Base-by-base conservation (phyloP, 2,797 vertebrate species). In the Diglossa cyanea region DNA sequence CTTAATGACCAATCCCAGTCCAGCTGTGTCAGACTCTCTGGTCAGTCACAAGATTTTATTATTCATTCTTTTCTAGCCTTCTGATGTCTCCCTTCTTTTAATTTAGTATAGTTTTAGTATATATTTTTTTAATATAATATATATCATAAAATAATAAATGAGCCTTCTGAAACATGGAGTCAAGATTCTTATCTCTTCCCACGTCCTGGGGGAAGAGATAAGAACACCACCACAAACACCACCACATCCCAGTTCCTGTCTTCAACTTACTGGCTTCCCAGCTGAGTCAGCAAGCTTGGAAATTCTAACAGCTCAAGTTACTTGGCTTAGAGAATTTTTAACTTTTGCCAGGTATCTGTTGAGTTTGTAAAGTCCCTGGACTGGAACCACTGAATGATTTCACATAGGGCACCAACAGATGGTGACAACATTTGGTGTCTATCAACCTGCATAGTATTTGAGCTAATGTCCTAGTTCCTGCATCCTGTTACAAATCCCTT, bases 401-500 rank as follows among this genome's bases (percentile, higher is more conserved):
- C 90, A 95, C 63, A 26, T 18, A 70, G 87, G 68, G 53, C 61
- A 76, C 72, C 75, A 77, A 88, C 87, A 97, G 95, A 96, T 96
- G 94, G 93, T 86, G 79, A 26, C 84, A 88, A 87, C 87, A 94
- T 96, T 97, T 97, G 90, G 77, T 97, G 86, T 89, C 60, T 74
- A 53, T 92, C 26, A 24, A 89, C 72, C 77, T 90, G 83, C 13
- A 14, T 84, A 74, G 78, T 80, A 83, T 72, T 88, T 79, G 72
- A 95, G 87, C 24, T 90, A 28, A 79, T 73, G 74, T 94, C 87
- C 94, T 91, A 90, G 63, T 94, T 93, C 91, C 48, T 83, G 16
- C 70, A 81, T 96, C 82, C 94, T 93, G 63, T 84, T 63, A 88
- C 66, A 84, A 90, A 93, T 66, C 54, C 70, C 50, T 86, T 94